Base-by-base conservation (phyloP, 2,888 invertebrate species). In the Kuschelorhynchus macadamiae region DNA sequence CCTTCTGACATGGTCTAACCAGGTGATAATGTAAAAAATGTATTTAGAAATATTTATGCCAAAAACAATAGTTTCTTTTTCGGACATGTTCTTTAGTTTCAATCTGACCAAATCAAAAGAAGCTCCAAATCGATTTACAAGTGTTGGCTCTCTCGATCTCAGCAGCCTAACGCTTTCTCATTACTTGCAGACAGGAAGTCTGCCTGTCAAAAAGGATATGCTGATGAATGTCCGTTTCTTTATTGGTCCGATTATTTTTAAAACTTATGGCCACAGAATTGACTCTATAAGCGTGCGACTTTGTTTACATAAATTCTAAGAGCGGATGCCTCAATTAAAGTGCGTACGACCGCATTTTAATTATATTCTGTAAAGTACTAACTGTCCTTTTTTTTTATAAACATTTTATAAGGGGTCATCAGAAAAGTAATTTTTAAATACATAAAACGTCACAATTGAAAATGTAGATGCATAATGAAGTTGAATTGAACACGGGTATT, bases 291-390 rank as follows among this genome's bases (percentile, higher is more conserved):
- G 71, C 74, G 75, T 76, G 75, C 71, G 78, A 78, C 77, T 73
- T 62, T 74, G 72, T 73, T 72, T 71, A 61, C 39, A 44, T 53
- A 12, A 66, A 67, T 68, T 41, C 41, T 20, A 14, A 20, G 39
- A 72, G 76, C 80, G 81, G 81, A 81, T 78, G 79, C 74, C 68
- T 73, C 76, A 81, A 81, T 81, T 80, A 80, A 77, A 75, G 72
- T 76, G 79, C 77, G 78, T 60, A 46, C 50, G 30, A 42, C n/a
- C 41, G 36, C 69, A 17, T 65, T 65, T 69, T 61, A 64, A 69
- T 69, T 59, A 59, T 63, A 44, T 61, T 3, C 11, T 36, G 11
- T 9, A 36, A 7, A 3, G 11, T 25, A 3, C 7, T 36, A 11
- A 36, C 36, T 36, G 36, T 11, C 36, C 12, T 36, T 36, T 36